These are phyloP conservation scores for Drepana falcataria DNA, from an alignment of 2,888 invertebrate genomes.

Conservation along the genomic window DNA sequence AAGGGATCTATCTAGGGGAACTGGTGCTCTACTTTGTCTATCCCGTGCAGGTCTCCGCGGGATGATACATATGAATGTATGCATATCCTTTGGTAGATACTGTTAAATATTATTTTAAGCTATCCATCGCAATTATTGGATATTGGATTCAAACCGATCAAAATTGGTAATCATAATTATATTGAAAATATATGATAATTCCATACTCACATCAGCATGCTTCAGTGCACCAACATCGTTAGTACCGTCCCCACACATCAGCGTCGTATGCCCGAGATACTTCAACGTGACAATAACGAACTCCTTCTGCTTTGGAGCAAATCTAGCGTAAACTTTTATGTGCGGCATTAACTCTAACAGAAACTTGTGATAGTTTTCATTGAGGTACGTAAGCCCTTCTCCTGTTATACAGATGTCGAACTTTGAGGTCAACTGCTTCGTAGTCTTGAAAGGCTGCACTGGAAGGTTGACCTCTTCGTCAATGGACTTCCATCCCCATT, in stretches of 20 bases:
- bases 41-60: too few relatives aligned
- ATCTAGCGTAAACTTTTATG: conserved; percentile 95
- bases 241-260: conserved; percentile 99
- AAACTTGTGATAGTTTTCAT: conserved; percentile 80
- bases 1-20: too few relatives aligned
- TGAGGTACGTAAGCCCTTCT: conserved; percentile 87
- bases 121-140: too few relatives aligned
- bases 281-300: conserved; percentile 94
- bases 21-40: too few relatives aligned
- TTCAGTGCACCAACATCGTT: conserved; percentile 99
- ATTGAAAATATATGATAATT: neutral
- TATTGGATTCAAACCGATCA: too few relatives aligned
- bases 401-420: conserved; percentile 98
- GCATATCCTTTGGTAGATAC: too few relatives aligned
- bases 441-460: conserved; percentile 64
- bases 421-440: conserved; percentile 81
- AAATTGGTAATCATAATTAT: too few relatives aligned
- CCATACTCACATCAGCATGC: conserved; percentile 93
- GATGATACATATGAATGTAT: too few relatives aligned
- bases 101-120: too few relatives aligned
- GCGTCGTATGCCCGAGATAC: conserved; percentile 89
- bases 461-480: conserved; percentile 79
- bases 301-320: conserved; percentile 99
- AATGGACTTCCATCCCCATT: conserved; percentile 90
- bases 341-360: conserved; percentile 88